Percentiles rank a stretch among this genome's conserved stretches.
Conservation (phyloP, 2,797 vertebrate genomes). For the Lacerta agilis region DNA sequence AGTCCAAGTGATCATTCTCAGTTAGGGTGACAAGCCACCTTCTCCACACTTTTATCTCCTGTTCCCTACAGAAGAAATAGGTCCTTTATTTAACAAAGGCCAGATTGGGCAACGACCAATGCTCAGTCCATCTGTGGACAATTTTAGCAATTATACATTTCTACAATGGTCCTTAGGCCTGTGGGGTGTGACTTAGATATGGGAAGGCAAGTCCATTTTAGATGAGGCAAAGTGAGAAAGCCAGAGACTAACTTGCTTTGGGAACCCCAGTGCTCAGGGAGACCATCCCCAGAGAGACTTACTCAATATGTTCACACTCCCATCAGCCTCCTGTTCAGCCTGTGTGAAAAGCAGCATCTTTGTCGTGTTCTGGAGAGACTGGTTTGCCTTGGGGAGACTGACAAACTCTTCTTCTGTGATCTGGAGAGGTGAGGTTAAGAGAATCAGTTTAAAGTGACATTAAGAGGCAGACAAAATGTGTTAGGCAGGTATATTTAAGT, state of each 20-base stretch:
- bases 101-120: neutral
- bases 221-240: neutral
- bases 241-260: neutral
- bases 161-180: no score
- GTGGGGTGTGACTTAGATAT: no score
- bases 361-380: neutral
- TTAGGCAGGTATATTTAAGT: no score
- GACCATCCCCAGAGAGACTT: neutral
- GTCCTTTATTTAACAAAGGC: no score
- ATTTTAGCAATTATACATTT: no score
- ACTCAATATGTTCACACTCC: neutral
- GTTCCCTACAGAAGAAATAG: neutral
- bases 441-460: neutral
- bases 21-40: no score
- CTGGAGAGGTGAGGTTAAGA: neutral
- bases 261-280: no score
- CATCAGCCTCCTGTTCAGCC: neutral
- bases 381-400: neutral
- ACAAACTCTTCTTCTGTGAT: neutral
- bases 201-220: neutral
- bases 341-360: neutral
- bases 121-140: neutral
- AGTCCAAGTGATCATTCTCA: neutral
- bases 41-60: neutral
- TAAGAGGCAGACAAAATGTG: neutral